Conservation (phyloP, 2,888 invertebrate genomes). For the Pogonocherus hispidulus region DNA sequence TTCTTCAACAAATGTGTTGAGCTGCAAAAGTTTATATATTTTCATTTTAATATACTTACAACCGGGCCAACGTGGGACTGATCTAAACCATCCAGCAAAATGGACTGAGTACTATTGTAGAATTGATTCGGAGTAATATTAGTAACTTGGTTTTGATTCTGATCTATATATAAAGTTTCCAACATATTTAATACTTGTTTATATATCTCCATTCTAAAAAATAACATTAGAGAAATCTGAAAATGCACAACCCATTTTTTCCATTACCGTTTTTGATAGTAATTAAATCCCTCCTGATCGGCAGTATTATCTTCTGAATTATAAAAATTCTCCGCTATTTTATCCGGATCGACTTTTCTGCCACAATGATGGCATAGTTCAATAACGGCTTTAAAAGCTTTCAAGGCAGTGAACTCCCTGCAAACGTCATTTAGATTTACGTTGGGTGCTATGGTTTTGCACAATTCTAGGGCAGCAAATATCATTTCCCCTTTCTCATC, state of each 20-base stretch:
- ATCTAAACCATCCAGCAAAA: slow-evolving; percentile 43
- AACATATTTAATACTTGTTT: slow-evolving; percentile 87
- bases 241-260: not conserved
- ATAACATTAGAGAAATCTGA: slow-evolving; percentile 52
- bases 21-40: too few species aligned
- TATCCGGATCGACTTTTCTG: slow-evolving; percentile 88
- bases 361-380: slow-evolving; percentile 90
- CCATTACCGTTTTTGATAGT: slow-evolving; percentile 57
- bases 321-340: slow-evolving; percentile 90
- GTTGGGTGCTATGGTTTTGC: slow-evolving; percentile 90
- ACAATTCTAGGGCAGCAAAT: slow-evolving; percentile 84
- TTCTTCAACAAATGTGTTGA: too few species aligned
- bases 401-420: slow-evolving; percentile 83
- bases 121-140: slow-evolving; percentile 28
- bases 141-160: slow-evolving; percentile 39
- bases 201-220: slow-evolving; percentile 93
- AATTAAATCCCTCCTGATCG: slow-evolving; percentile 80
- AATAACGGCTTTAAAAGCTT: slow-evolving; percentile 90
- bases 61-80: slow-evolving; percentile 37
- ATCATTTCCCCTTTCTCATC: slow-evolving; percentile 85
- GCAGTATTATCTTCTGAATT: slow-evolving; percentile 85
- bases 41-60: slow-evolving; percentile 28
- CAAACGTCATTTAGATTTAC: slow-evolving; percentile 89
- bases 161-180: slow-evolving; percentile 74
- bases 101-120: slow-evolving; percentile 38